Evolutionary conservation across 2,888 invertebrate species (phyloP).

Genomic region (Phragmatobia fuliginosa): DNA sequence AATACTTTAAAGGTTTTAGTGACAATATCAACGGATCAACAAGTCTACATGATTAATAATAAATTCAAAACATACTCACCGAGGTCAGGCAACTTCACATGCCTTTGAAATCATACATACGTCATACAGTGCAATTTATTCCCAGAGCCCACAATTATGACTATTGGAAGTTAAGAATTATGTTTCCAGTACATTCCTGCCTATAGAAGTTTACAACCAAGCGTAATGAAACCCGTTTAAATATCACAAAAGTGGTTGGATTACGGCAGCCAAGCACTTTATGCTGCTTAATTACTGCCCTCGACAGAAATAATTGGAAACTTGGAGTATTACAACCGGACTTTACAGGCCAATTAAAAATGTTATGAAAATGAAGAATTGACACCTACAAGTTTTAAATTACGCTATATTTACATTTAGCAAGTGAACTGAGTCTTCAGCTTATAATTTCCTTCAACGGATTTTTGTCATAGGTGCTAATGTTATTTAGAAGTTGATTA

Average conservation of each 20-base stretch:
- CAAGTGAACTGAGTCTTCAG: background rate
- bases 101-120: conserved; percentile 55
- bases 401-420: background rate
- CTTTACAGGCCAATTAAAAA: conserved; percentile 71
- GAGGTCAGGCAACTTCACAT: conserved; percentile 12
- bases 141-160: conserved; percentile 75
- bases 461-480: conserved; percentile 14
- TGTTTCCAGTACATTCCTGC: conserved; percentile 84
- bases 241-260: conserved; percentile 85
- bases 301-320: conserved; percentile 84
- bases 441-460: conserved; percentile 4
- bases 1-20: too few species aligned
- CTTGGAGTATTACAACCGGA: conserved; percentile 78
- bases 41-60: background rate
- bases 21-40: too few species aligned
- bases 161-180: conserved; percentile 80
- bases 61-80: conserved; percentile 27
- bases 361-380: conserved; percentile 52
- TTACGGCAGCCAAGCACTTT: conserved; percentile 80
- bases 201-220: conserved; percentile 82
- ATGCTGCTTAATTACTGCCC: conserved; percentile 84
- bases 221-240: conserved; percentile 85
- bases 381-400: conserved; percentile 9
- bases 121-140: conserved; percentile 63
- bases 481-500: conserved; percentile 30